A percentile compares a stretch with the other conserved stretches of the same genome.
Evolutionary conservation across 2,888 invertebrate species (phyloP).

Genomic region (Erebia palarica): DNA sequence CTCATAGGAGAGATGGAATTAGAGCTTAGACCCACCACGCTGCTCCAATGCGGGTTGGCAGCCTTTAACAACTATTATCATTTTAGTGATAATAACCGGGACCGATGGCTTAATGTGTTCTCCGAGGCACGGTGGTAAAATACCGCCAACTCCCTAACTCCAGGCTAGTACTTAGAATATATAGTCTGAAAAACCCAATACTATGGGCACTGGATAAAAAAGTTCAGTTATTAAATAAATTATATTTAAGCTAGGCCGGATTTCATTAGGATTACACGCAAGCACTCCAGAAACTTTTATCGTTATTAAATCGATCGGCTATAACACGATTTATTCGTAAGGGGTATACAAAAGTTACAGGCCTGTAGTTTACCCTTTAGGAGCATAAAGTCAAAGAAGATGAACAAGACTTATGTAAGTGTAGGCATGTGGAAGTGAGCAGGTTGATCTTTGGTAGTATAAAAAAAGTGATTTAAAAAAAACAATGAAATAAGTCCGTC

Average conservation of each 20-base stretch:
- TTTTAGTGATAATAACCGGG: no score
- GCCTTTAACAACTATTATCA: no score
- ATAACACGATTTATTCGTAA: slow-evolving; percentile 55
- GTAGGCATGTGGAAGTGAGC: slow-evolving; percentile 29
- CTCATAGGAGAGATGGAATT: no score
- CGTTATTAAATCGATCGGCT: slow-evolving; percentile 54
- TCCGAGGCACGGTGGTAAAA: no score
- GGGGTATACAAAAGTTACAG: slow-evolving; percentile 54
- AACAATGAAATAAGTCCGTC: no score
- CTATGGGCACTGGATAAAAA: neutral
- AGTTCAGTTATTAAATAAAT: neutral
- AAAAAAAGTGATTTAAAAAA: no score
- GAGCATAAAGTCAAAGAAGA: slow-evolving; percentile 49
- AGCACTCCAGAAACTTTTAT: slow-evolving; percentile 56
- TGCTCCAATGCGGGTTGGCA: no score
- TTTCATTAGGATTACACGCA: slow-evolving; percentile 46
- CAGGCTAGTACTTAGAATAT: no score
- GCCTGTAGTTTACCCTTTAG: slow-evolving; percentile 55
- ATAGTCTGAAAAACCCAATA: no score
- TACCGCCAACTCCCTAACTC: no score
- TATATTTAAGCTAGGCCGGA: slow-evolving; percentile 21
- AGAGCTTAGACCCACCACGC: no score
- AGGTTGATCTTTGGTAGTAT: neutral
- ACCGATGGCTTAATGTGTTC: no score
- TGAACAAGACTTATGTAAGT: slow-evolving; percentile 55